phyloP scores from a whole-genome alignment of 1,140 invertebrate genomes.

The Venustaconcha ellipsiformis region DNA sequence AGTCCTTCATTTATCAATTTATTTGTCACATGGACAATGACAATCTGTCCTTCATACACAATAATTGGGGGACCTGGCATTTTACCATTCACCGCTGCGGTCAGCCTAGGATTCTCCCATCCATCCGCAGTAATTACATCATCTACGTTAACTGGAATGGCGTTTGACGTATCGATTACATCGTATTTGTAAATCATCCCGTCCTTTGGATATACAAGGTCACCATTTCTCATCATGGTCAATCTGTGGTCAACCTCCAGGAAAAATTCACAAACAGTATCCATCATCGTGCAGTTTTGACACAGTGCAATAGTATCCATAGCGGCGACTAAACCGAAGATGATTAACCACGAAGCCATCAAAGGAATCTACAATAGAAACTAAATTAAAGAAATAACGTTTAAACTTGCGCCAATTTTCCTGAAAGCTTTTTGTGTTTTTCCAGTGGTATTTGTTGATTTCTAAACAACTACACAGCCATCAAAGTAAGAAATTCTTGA shows the following conservation, averaged over 20 bases:
- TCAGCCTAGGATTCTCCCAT: slow-evolving; percentile 35
- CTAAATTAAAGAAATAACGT: too few species aligned
- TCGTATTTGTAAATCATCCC: slow-evolving; percentile 53
- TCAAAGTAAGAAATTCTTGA: too few species aligned
- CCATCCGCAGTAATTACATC: slow-evolving; percentile 59
- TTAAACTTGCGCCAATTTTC: too few species aligned
- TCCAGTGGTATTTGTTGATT: too few species aligned
- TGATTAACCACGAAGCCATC: too few species aligned
- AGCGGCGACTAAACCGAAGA: too few species aligned
- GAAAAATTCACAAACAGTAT: slow-evolving; percentile 42
- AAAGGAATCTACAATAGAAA: too few species aligned
- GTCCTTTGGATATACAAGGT: slow-evolving; percentile 37
- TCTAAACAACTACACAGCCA: too few species aligned
- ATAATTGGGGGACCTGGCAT: slow-evolving; percentile 70
- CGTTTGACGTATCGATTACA: slow-evolving; percentile 34
- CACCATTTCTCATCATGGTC: slow-evolving; percentile 48
- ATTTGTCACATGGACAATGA: slow-evolving; percentile 88
- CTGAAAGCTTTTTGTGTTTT: too few species aligned
- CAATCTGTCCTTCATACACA: slow-evolving; percentile 86
- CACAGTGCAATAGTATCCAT: neutral
- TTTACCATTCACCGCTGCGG: slow-evolving; percentile 49
- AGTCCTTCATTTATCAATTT: slow-evolving; percentile 83
- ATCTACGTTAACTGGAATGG: slow-evolving; percentile 32
- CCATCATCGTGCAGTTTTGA: slow-evolving; percentile 23
- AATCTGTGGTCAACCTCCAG: slow-evolving; percentile 38